phyloP scores from a whole-genome alignment of 1,140 invertebrate species.

The Hycleus cichorii region DNA sequence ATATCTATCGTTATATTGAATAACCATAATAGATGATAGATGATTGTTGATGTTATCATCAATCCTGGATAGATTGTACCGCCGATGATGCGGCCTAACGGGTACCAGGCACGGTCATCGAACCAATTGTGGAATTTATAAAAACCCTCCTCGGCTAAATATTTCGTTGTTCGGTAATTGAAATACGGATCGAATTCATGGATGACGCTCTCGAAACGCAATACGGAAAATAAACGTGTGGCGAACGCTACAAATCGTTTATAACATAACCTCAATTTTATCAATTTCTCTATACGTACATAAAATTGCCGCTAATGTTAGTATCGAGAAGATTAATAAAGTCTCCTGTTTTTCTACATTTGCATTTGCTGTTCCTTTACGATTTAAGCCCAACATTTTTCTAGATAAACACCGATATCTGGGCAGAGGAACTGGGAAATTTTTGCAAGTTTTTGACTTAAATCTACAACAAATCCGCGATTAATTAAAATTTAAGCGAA shows the following conservation, averaged over 20 bases:
- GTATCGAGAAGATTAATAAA: slow-evolving; percentile 82
- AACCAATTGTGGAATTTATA: slow-evolving; percentile 99
- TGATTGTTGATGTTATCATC: slow-evolving; percentile 92
- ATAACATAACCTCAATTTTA: slow-evolving; percentile 14
- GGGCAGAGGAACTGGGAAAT: too few species aligned
- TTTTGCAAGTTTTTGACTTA: too few species aligned
- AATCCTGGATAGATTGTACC: slow-evolving; percentile 96
- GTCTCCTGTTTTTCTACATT: slow-evolving; percentile 91
- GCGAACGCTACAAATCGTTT: slow-evolving; percentile 76
- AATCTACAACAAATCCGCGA: too few species aligned
- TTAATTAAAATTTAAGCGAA: too few species aligned
- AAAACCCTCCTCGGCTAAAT: slow-evolving; percentile 90
- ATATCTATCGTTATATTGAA: slow-evolving; percentile 94
- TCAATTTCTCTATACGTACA: slow-evolving; percentile 61
- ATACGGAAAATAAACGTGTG: slow-evolving; percentile 90
- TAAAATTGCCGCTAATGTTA: slow-evolving; percentile 84
- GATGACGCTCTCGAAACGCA: slow-evolving; percentile 95
- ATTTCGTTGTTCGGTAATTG: slow-evolving; percentile 95
- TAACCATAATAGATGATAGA: slow-evolving; percentile 84
- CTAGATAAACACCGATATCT: too few species aligned
- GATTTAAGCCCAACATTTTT: slow-evolving; percentile 21
- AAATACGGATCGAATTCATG: slow-evolving; percentile 99
- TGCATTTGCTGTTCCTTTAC: slow-evolving; percentile 37
- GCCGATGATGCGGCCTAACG: slow-evolving; percentile 92
- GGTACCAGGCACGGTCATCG: slow-evolving; percentile 98